Conservation (phyloP, 2,888 invertebrate genomes). For the Melanostoma mellinum region DNA sequence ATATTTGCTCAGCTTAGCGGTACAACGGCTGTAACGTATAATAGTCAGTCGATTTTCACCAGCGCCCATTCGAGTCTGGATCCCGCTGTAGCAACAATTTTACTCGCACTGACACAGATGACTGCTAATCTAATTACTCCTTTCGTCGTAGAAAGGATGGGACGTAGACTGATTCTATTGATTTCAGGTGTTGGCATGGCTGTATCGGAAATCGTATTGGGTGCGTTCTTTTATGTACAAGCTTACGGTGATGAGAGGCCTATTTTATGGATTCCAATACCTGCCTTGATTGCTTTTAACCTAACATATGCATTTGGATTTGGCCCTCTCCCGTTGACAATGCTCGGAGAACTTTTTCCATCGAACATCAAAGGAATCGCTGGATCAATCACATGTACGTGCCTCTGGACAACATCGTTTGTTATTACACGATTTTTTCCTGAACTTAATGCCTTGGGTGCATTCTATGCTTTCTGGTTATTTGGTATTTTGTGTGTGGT, state of each 20-base stretch:
- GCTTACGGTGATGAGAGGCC: slow-evolving; percentile 80
- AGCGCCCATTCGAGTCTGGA: slow-evolving; percentile 86
- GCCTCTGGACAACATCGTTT: slow-evolving; percentile 90
- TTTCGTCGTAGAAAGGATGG: slow-evolving; percentile 89
- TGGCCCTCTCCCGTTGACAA: slow-evolving; percentile 91
- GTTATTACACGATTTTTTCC: slow-evolving; percentile 88
- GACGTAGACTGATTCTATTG: slow-evolving; percentile 88
- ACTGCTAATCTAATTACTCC: slow-evolving; percentile 88
- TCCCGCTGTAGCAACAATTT: slow-evolving; percentile 87
- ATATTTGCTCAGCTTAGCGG: slow-evolving; percentile 92
- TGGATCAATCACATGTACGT: slow-evolving; percentile 88
- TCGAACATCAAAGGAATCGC: slow-evolving; percentile 89
- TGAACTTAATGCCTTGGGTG: slow-evolving; percentile 85
- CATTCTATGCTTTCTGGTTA: slow-evolving; percentile 87
- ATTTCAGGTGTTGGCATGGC: slow-evolving; percentile 88
- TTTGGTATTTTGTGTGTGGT: slow-evolving; percentile 85
- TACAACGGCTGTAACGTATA: slow-evolving; percentile 91
- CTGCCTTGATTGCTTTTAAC: slow-evolving; percentile 88
- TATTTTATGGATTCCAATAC: slow-evolving; percentile 88
- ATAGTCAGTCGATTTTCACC: slow-evolving; percentile 88
- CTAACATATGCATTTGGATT: slow-evolving; percentile 89
- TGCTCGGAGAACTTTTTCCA: slow-evolving; percentile 92
- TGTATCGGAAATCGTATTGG: slow-evolving; percentile 84
- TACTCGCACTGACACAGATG: slow-evolving; percentile 89
- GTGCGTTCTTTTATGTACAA: slow-evolving; percentile 86